Conservation (phyloP, 2,113 vertebrate genomes). For the Himantopus leucocephalus region DNA sequence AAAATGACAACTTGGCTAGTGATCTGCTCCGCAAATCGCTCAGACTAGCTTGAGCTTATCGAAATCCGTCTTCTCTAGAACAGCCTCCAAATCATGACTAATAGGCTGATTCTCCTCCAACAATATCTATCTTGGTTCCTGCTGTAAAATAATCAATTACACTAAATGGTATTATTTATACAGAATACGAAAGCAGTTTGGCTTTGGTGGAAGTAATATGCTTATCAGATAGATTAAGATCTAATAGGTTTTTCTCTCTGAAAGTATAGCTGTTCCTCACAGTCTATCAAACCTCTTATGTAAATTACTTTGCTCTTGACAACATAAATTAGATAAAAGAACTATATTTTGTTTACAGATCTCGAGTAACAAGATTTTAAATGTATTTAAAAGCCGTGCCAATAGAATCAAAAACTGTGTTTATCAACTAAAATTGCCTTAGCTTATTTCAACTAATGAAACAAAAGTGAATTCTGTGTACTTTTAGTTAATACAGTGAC, state of each 20-base stretch:
- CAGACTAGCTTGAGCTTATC: background rate
- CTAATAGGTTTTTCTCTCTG: slow-evolving; percentile 44
- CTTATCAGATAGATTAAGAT: slow-evolving; percentile 65
- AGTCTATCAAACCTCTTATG: slow-evolving; percentile 36
- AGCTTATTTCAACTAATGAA: background rate
- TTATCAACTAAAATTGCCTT: slow-evolving; percentile 31
- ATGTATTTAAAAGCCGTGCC: slow-evolving; percentile 16
- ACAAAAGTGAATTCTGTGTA: background rate
- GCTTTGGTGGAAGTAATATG: slow-evolving; percentile 40
- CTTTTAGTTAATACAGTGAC: background rate
- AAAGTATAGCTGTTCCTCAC: slow-evolving; percentile 8
- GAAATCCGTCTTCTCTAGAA: background rate
- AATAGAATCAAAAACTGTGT: background rate
- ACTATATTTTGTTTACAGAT: slow-evolving; percentile 45
- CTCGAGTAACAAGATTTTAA: slow-evolving; percentile 26
- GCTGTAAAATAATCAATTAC: slow-evolving; percentile 60
- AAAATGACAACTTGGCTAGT: background rate
- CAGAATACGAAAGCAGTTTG: background rate
- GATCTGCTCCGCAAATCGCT: background rate
- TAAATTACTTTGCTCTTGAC: slow-evolving; percentile 46
- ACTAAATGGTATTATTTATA: slow-evolving; percentile 48
- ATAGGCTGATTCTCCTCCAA: slow-evolving; percentile 35
- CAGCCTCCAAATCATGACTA: slow-evolving; percentile 15
- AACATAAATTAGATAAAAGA: slow-evolving; percentile 50
- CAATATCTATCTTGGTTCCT: slow-evolving; percentile 14